phyloP scores from a whole-genome alignment of 2,113 vertebrate genomes.

The Pitta sordida region DNA sequence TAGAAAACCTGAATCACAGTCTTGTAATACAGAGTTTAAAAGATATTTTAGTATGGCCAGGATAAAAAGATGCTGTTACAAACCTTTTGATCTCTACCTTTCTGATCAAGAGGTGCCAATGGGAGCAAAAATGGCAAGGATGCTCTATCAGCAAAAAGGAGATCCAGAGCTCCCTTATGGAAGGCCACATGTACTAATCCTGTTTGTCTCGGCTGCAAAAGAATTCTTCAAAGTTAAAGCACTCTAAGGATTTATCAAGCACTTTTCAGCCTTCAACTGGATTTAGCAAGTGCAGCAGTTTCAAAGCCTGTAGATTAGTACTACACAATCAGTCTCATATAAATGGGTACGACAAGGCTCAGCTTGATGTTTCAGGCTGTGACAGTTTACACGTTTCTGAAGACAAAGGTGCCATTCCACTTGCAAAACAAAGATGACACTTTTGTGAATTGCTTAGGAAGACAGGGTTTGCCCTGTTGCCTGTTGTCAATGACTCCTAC shows the following conservation, averaged over 20 bases:
- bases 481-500: background rate
- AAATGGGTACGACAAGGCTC: background rate
- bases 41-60: background rate
- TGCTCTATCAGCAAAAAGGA: background rate
- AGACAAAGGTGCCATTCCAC: slow-evolving; percentile 30
- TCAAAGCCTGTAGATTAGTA: slow-evolving; percentile 41
- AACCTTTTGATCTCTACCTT: background rate
- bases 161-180: background rate
- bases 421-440: background rate
- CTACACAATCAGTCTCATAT: slow-evolving; percentile 10
- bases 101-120: background rate
- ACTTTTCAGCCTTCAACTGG: slow-evolving; percentile 37
- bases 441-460: background rate
- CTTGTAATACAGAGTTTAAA: background rate
- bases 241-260: slow-evolving; percentile 9
- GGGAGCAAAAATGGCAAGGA: background rate
- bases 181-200: background rate
- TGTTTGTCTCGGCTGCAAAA: slow-evolving; percentile 2
- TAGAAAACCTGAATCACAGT: background rate
- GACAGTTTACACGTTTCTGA: slow-evolving; percentile 25
- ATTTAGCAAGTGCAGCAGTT: slow-evolving; percentile 40
- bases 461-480: background rate
- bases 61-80: background rate
- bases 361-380: slow-evolving; percentile 6
- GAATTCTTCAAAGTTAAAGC: slow-evolving; percentile 28